Evolutionary conservation across 2,888 invertebrate species (phyloP), one percentile per base, ranked within the genome.

Genomic region (Zygaena filipendulae): DNA sequence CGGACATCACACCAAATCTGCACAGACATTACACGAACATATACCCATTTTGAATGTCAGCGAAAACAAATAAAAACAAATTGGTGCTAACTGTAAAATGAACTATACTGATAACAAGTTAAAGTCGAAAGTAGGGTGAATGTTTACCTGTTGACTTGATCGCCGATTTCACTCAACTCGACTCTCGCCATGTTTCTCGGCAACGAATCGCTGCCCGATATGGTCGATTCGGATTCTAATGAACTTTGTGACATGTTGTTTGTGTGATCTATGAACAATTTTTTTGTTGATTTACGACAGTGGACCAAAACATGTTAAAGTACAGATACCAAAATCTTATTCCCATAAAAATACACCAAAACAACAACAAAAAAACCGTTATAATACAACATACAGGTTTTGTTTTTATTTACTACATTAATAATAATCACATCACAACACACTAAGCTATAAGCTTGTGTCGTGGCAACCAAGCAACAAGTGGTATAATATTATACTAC

Each of bases 241-340:
- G 91, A 90, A 42, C 87, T 82, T 43, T 89, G 89, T 27, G 90
- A 91, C 50, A 83, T 77, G 32, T 89, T 91, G 59, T 88, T 90
- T 33, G 84, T 75, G 40, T 88, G 80, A 45, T 85, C 85, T 84
- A 61, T 46, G 59, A 62, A 55, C 45, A 59, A 37, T n/a, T n/a
- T n/a, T n/a, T n/a, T n/a, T n/a, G n/a, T n/a, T n/a, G n/a, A n/a
- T n/a, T n/a, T n/a, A n/a, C n/a, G n/a, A n/a, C n/a, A n/a, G 13
- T 13, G 18, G 9, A 6, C 6, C 9, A 27, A 11, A 10, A n/a
- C n/a, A n/a, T n/a, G 22, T n/a, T 9, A 21, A 6, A 21, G 10
- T 6, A n/a, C n/a, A n/a, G n/a, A n/a, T n/a, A n/a, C n/a, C n/a
- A n/a, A n/a, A n/a, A n/a, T n/a, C n/a, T n/a, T n/a, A n/a, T n/a